Evolutionary conservation across 1,140 invertebrate genomes (phyloP), one percentile per base, ranked within the genome.

Genomic region (Augochlora pura): DNA sequence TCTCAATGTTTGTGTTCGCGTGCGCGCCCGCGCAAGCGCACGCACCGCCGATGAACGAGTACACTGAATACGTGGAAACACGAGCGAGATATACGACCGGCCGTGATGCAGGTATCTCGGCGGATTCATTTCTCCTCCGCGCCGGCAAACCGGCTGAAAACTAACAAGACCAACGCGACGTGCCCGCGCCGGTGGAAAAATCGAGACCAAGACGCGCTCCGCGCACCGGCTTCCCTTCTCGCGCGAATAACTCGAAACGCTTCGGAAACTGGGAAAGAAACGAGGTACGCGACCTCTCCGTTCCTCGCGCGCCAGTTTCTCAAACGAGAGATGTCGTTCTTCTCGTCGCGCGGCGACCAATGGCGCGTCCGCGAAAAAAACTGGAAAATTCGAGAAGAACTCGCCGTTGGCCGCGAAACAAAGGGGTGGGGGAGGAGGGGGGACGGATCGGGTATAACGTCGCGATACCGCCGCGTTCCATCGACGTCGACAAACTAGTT

Each of bases 41-140:
- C 25, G 10, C 42, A 46, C 59, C 14, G 39, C 57, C 64, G 38
- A 38, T 38, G n/a, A 54, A 77, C 49, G n/a, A 38, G 64, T 70
- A 73, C 62, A n/a, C 18, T 57, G 46, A 16, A 49, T 85, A 81
- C 70, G 80, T 80, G 84, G 75, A 86, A 86, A 68, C 59, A 70
- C 75, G 32, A 1, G 32, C 32, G 32, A 32, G 32, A 32, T 1
- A 32, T 68, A 84, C 73, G 74, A 78, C 68, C 70, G 71, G 67
- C 79, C 79, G 59, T 2, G 32, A 42, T 59, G 68, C 64, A 78
- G 69, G 76, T 82, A 78, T 86, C 83, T 83, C 81, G 81, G 82
- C 82, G 80, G 81, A 88, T 83, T 81, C 83, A 62, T 46, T 49
- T 83, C 78, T 77, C 69, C 78, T 77, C 69, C 74, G 49, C 69